phyloP scores from a whole-genome alignment of 1,140 invertebrate genomes.

The Brachionus angularis region DNA sequence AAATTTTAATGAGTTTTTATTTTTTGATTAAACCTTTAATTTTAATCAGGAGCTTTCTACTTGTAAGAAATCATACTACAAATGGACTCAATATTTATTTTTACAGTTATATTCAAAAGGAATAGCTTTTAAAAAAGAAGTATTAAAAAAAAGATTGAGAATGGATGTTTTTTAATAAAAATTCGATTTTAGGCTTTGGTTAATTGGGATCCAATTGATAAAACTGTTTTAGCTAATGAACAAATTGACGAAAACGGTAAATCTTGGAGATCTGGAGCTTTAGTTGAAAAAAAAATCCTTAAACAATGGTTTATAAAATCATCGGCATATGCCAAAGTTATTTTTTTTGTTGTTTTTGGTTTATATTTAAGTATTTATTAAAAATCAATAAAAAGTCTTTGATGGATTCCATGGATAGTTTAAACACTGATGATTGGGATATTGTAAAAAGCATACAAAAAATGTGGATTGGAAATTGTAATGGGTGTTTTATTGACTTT shows the following conservation, averaged over 20 bases:
- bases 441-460: conserved; percentile 84
- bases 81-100: conserved; percentile 93
- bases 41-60: conserved; percentile 61
- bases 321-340: conserved; percentile 76
- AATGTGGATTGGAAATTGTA: conserved; percentile 90
- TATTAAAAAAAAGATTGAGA: conserved; percentile 49
- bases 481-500: conserved; percentile 74
- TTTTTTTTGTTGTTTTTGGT: not conserved
- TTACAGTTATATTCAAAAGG: conserved; percentile 78
- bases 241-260: conserved; percentile 84
- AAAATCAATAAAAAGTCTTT: not conserved
- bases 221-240: conserved; percentile 94
- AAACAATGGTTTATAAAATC: conserved; percentile 94
- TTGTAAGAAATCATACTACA: conserved; percentile 62
- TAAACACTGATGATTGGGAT: conserved; percentile 61
- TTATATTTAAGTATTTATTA: not conserved
- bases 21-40: conserved; percentile 31
- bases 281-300: conserved; percentile 80
- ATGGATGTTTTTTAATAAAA: not conserved
- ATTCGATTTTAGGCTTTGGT: conserved; percentile 67
- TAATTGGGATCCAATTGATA: conserved; percentile 97
- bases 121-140: conserved; percentile 79
- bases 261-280: conserved; percentile 93
- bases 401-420: conserved; percentile 46
- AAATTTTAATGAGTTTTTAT: not conserved